phyloP scores from a whole-genome alignment of 2,888 invertebrate genomes.

The Drosophila mimica region DNA sequence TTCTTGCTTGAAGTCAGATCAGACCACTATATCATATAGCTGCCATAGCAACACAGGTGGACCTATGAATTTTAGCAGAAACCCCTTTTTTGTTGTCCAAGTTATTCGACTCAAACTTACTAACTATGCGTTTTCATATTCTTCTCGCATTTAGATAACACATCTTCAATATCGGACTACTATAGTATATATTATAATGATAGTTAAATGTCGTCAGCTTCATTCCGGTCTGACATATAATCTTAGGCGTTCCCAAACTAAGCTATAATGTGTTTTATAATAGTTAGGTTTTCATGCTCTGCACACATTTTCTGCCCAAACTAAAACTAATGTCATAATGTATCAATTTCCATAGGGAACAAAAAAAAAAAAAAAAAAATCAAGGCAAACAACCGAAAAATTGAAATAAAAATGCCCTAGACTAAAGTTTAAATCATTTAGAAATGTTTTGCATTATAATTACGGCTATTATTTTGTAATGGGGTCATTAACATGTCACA shows the following conservation, averaged over 20 bases:
- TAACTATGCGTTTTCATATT: no score
- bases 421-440: slow-evolving; percentile 54
- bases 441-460: slow-evolving; percentile 74
- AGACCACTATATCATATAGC: not conserved
- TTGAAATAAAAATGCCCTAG: slow-evolving; percentile 2
- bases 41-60: not conserved
- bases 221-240: no score
- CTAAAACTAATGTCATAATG: no score
- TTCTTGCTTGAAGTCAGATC: not conserved
- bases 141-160: no score
- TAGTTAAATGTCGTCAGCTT: no score
- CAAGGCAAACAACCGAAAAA: not conserved
- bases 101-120: not conserved
- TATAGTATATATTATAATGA: no score
- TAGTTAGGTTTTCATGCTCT: not conserved
- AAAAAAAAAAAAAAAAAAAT: not conserved
- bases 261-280: no score
- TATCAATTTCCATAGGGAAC: slow-evolving; percentile 5
- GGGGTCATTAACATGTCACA: slow-evolving; percentile 77
- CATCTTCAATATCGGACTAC: no score
- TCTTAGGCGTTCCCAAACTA: no score
- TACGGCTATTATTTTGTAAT: slow-evolving; percentile 66
- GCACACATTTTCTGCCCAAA: not conserved
- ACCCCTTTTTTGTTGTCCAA: not conserved
- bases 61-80: not conserved